Evolutionary conservation across 2,113 vertebrate species (phyloP).

Genomic region (Thalassarche chlororhynchos): DNA sequence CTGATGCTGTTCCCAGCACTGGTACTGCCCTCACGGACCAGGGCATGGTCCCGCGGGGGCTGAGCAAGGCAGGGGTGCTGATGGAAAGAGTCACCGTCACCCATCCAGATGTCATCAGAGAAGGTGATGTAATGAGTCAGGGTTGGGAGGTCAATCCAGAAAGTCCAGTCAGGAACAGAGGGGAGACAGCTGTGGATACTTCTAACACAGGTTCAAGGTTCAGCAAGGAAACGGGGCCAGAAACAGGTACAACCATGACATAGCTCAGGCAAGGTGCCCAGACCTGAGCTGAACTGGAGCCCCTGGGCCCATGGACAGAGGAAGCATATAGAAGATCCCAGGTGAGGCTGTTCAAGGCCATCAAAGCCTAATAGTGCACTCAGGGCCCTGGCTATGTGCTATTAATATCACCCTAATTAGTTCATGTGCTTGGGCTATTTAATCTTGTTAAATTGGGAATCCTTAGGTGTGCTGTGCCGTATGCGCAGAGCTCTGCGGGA

Average conservation of each 20-base stretch:
- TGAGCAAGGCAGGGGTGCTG: background rate
- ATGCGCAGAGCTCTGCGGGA: background rate
- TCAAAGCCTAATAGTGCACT: background rate
- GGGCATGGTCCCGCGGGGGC: too few relatives aligned
- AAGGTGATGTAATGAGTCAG: background rate
- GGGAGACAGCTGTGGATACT: background rate
- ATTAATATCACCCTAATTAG: background rate
- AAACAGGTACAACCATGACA: background rate
- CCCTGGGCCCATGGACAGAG: background rate
- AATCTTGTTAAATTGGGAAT: background rate
- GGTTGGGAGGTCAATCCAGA: background rate
- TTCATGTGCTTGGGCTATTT: background rate
- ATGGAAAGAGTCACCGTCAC: background rate
- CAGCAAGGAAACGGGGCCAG: background rate
- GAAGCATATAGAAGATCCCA: background rate
- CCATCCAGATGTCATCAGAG: background rate
- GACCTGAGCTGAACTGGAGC: background rate
- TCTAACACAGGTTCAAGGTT: background rate
- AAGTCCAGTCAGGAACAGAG: background rate
- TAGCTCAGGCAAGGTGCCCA: background rate
- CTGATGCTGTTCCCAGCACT: background rate
- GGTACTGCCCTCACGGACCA: background rate
- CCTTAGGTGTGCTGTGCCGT: background rate
- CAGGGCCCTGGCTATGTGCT: background rate
- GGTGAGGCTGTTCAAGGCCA: background rate